Evolutionary conservation across 2,113 vertebrate species (phyloP), one percentile per base, ranked within the genome.

Genomic region (Alexandromys fortis): DNA sequence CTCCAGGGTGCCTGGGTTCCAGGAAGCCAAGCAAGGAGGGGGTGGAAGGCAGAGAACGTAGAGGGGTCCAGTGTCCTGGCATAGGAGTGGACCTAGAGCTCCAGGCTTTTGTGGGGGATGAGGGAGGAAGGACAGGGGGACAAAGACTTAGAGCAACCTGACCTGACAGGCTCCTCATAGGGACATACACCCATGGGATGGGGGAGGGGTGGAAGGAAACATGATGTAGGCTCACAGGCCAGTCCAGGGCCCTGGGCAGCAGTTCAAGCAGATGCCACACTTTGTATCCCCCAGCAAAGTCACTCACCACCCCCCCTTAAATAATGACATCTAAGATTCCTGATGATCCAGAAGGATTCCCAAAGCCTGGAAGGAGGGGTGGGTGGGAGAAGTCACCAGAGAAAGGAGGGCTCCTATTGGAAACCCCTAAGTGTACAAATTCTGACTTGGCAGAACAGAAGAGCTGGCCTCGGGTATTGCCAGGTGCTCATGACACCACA

Each of bases 1-100:
- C 97, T 97, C 97, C 94, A 97, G 97, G 96, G 97, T 97, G 97
- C 96, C 82, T 70, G 92, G 92, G 94, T 97, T 98, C 97, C 97
- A 96, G 97, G 98, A 98, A 98, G 96, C 95, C 67, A 52, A 83
- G 10, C 12, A 89, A 63, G 93, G 88, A 90, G 91, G 94, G 78
- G 78, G 93, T 79, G 68, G 83, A 89, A 81, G 90, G 79, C 91
- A 95, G 90, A 89, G 92, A 93, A 82, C 1, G 49, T 75, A 83
- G 70, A 94, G 95, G 82, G 96, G 96, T 95, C 75, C 11, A 0
- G 73, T 82, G 79, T 82, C 95, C 81, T 17, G 93, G 58, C 73
- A 94, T 65, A 33, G 61, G 33, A 79, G 38, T 22, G 88, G 65
- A 63, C 30, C 73, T 8, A 22, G 65, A 47, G 90, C 38, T 45